Evolutionary conservation across 2,797 vertebrate genomes (phyloP).

Genomic region (Pseudochirops cupreus): DNA sequence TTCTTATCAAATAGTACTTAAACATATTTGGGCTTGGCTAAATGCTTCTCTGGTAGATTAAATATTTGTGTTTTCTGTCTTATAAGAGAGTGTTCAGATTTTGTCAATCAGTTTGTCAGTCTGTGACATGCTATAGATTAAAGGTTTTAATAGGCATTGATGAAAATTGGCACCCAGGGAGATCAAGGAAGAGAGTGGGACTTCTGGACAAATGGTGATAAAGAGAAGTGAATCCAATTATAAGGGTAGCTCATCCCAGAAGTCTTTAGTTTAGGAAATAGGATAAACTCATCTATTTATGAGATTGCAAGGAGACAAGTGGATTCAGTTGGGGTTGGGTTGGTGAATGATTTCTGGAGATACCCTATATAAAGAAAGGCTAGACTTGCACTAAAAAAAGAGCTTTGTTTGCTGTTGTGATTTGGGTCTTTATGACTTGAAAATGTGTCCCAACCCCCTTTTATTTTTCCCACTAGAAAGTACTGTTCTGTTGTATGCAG

Average conservation of each 20-base stretch:
- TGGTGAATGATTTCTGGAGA: too few relatives aligned
- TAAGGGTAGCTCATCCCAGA: neutral
- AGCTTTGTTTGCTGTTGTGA: neutral
- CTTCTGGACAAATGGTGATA: neutral
- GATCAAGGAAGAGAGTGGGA: neutral
- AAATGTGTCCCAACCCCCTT: neutral
- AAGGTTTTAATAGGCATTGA: neutral
- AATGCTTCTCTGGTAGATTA: constrained; percentile 12
- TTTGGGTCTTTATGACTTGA: neutral
- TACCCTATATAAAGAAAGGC: neutral
- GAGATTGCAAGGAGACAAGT: neutral
- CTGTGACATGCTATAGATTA: neutral
- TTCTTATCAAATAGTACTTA: constrained; percentile 14
- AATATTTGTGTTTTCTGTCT: constrained; percentile 11
- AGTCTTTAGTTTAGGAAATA: neutral
- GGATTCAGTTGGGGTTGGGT: too few relatives aligned
- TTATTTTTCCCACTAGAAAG: neutral
- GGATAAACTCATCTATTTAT: neutral
- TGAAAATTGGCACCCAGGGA: neutral
- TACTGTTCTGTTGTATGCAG: neutral
- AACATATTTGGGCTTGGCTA: neutral
- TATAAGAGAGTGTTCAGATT: neutral
- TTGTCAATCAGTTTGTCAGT: neutral
- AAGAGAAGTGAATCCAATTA: neutral
- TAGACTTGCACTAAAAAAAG: neutral